Percentiles rank a stretch among this genome's conserved stretches.
These are phyloP conservation scores for Labeo rohita DNA, from an alignment of 2,113 vertebrate species.

Conservation along the genomic window DNA sequence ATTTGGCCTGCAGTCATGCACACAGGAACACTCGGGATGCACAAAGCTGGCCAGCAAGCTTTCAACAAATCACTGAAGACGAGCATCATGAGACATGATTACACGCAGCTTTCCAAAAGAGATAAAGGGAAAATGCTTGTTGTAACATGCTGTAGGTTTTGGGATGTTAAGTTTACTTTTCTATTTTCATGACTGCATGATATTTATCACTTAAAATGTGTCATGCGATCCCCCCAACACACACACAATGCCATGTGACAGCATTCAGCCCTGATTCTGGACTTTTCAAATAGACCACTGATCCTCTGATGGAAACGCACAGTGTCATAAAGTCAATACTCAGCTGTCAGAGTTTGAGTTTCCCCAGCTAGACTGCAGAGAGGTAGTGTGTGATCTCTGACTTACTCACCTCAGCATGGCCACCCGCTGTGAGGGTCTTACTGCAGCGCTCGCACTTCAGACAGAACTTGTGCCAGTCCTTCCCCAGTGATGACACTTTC, in stretches of 20 bases:
- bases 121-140: not conserved
- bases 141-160: not conserved
- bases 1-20: not conserved
- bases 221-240: not conserved
- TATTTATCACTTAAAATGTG: slow-evolving; percentile 2
- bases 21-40: not conserved
- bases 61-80: slow-evolving; percentile 13
- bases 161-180: not conserved
- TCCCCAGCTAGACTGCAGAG: not conserved
- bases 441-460: slow-evolving; percentile 94
- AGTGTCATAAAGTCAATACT: slow-evolving; percentile 44
- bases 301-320: slow-evolving; percentile 31
- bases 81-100: not conserved
- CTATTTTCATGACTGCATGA: not conserved
- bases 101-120: slow-evolving; percentile 1
- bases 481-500: slow-evolving; percentile 92
- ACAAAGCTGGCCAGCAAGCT: not conserved
- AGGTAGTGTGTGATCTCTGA: slow-evolving; percentile 14
- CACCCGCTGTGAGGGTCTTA: slow-evolving; percentile 89
- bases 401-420: slow-evolving; percentile 88
- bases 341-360: slow-evolving; percentile 17
- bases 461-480: slow-evolving; percentile 94
- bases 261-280: not conserved
- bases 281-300: slow-evolving; percentile 7
- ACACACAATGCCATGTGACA: not conserved